These are phyloP conservation scores for Lithophane ornitopus DNA, from an alignment of 2,888 invertebrate genomes.

Conservation along the genomic window DNA sequence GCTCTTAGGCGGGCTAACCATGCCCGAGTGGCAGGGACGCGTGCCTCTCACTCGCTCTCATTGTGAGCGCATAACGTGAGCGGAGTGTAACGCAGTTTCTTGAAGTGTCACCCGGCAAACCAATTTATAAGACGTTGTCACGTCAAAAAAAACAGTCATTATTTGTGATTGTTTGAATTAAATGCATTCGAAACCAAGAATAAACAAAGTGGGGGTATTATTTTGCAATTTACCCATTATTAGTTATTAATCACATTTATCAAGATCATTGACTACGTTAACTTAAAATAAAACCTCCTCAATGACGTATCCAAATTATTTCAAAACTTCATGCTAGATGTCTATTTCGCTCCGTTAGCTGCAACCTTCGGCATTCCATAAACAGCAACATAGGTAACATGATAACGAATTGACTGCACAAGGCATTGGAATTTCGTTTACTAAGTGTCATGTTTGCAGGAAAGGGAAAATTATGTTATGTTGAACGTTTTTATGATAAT, in stretches of 20 bases:
- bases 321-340: not conserved
- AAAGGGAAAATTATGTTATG: not conserved
- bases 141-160: no score
- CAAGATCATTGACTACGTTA: not conserved
- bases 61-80: no score
- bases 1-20: no score
- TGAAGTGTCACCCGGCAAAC: no score
- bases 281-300: no score
- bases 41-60: no score
- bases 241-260: no score
- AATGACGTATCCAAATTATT: not conserved
- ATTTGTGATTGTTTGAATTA: not conserved
- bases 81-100: no score
- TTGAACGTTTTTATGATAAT: no score
- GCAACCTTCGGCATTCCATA: not conserved
- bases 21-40: no score
- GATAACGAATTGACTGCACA: not conserved
- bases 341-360: not conserved
- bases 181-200: not conserved
- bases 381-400: not conserved
- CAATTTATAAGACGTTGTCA: no score
- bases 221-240: no score
- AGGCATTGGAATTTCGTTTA: not conserved
- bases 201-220: not conserved
- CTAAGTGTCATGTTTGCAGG: not conserved